Evolutionary conservation across 2,797 vertebrate genomes (phyloP).

Genomic region (Masticophis lateralis): DNA sequence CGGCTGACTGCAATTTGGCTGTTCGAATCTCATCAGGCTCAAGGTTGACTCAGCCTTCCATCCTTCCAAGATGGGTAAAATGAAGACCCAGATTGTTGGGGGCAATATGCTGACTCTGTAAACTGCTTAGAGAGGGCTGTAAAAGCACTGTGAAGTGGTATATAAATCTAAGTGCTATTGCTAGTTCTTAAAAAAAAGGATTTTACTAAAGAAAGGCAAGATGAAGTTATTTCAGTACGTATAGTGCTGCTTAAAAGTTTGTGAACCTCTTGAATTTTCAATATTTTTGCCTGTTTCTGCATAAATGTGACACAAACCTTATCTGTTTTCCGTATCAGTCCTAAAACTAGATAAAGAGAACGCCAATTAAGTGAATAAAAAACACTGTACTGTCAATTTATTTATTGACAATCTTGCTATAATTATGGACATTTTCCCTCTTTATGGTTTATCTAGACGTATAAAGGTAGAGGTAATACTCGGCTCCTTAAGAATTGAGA

Average conservation of each 20-base stretch:
- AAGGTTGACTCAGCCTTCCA: no score
- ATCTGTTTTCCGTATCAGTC: background rate
- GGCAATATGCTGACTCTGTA: no score
- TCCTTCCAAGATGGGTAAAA: no score
- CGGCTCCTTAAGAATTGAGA: background rate
- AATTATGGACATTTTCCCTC: background rate
- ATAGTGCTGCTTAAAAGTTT: background rate
- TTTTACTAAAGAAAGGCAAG: background rate
- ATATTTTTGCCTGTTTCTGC: background rate
- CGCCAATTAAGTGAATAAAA: background rate
- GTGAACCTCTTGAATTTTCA: background rate
- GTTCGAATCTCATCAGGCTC: no score
- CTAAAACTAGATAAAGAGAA: background rate
- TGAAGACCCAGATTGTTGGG: no score
- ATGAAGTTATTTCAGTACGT: background rate
- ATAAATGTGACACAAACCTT: background rate
- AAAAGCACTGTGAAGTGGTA: no score
- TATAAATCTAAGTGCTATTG: no score
- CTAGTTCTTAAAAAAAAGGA: background rate
- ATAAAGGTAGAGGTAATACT: background rate
- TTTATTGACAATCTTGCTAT: background rate
- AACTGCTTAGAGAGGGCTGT: no score
- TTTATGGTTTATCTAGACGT: background rate
- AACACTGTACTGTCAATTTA: background rate
- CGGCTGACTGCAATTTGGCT: no score